Evolutionary conservation across 2,113 vertebrate genomes (phyloP).

Genomic region (Phaethon lepturus): DNA sequence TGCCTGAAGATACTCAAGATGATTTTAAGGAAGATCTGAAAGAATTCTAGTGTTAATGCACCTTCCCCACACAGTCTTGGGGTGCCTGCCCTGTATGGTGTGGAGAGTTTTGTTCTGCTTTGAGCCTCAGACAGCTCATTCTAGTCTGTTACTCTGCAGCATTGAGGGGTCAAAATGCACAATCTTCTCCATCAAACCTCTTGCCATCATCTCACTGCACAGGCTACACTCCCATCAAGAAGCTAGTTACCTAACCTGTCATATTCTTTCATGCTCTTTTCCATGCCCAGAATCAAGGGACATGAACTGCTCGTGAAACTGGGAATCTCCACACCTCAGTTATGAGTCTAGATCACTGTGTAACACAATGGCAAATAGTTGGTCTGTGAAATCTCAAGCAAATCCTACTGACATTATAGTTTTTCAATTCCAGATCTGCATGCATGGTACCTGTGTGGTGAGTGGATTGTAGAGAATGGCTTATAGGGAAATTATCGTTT

Average conservation of each 20-base stretch:
- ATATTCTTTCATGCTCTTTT: neutral
- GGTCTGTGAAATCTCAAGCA: neutral
- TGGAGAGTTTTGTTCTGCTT: neutral
- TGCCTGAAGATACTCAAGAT: neutral
- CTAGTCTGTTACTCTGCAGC: neutral
- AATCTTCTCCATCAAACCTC: neutral
- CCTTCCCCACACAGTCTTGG: neutral
- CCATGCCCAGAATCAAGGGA: neutral
- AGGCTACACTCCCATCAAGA: neutral
- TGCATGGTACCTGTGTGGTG: neutral
- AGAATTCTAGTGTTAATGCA: neutral
- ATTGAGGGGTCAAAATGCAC: neutral
- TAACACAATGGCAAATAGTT: neutral
- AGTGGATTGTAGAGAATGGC: neutral
- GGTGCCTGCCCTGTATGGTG: neutral
- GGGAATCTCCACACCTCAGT: neutral
- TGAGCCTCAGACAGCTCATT: neutral
- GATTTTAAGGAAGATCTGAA: neutral
- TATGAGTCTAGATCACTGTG: neutral
- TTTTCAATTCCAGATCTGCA: neutral
- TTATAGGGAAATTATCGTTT: neutral
- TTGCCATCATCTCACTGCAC: neutral
- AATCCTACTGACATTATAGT: neutral
- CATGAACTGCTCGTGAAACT: neutral
- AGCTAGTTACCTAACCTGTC: neutral